Evolutionary conservation across 2,113 vertebrate species (phyloP), one percentile per base, ranked within the genome.

Genomic region (Rhodinocichla rosea): DNA sequence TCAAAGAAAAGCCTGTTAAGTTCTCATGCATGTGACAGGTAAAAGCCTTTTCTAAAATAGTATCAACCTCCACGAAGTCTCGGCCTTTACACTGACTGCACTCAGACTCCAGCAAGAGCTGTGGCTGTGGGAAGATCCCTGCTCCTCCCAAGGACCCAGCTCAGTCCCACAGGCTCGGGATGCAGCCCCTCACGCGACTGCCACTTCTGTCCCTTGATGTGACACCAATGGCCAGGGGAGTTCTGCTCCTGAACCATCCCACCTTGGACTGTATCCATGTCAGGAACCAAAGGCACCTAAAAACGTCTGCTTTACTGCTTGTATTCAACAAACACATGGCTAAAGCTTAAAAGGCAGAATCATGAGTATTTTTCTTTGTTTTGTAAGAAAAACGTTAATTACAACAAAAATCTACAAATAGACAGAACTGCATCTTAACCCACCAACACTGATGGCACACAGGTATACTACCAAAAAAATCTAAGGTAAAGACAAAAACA

Each of bases 1-100:
- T 96, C 85, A 63, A 70, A 79, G 74, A 39, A 96, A 87, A 94
- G 78, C 74, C 70, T 65, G 88, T 79, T 82, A 79, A 71, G 24
- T 73, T 65, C 82, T 87, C 67, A 37, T 10, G 45, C 70, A 77
- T 4, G 81, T 63, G 87, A 70, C 85, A 95, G 82, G 70, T 92
- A 95, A 83, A 95, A 86, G 56, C 71, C 82, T 88, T 56, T 86
- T 93, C 87, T 69, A 93, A 90, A 95, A 65, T 12, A 91, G 74
- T 7, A 80, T n/a, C 82, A 87, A 59, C 28, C 42, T 88, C 62
- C 82, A 76, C 70, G 7, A 85, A 91, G 68, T 42, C 78, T 3
- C 28, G 67, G n/a, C 39, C 85, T 82, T 59, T 20, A 11, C 4
- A 21, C 23, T 1, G 62, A 33, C n/a, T 40, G 68, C 76, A 52